phyloP scores from a whole-genome alignment of 2,888 invertebrate species.

The Temnothorax rugatulus region DNA sequence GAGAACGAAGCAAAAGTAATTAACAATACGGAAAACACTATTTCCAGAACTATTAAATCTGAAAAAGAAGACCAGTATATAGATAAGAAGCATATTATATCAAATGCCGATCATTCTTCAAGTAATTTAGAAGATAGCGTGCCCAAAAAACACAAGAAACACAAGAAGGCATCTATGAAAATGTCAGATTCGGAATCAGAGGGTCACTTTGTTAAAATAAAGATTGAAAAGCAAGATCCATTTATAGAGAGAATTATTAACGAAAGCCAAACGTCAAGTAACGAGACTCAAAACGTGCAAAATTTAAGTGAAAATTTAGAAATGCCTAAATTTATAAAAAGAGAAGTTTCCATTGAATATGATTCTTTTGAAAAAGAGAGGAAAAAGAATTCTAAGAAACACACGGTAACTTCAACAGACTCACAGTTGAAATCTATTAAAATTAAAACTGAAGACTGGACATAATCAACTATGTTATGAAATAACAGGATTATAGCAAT shows the following conservation, averaged over 20 bases:
- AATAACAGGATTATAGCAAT: neutral
- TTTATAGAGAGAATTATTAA: neutral
- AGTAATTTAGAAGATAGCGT: neutral
- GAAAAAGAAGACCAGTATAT: constrained; percentile 13
- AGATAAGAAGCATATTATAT: constrained; percentile 16
- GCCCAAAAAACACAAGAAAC: constrained; percentile 36
- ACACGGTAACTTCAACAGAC: neutral
- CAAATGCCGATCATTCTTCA: neutral
- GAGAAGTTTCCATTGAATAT: neutral
- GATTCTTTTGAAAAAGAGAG: neutral
- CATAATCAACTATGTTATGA: neutral
- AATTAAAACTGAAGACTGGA: constrained; percentile 50
- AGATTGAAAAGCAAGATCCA: constrained; percentile 38
- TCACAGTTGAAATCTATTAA: constrained; percentile 24
- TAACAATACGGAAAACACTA: constrained; percentile 4
- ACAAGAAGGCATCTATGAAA: neutral
- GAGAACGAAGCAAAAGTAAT: neutral
- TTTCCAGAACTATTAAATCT: neutral
- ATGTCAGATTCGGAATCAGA: constrained; percentile 3
- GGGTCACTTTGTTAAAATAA: neutral
- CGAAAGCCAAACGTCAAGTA: neutral
- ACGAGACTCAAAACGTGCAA: neutral
- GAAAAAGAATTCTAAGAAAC: constrained; percentile 15
- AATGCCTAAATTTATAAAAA: neutral
- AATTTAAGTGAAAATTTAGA: neutral